phyloP scores from a whole-genome alignment of 2,888 invertebrate species.

The Pollenia angustigena region DNA sequence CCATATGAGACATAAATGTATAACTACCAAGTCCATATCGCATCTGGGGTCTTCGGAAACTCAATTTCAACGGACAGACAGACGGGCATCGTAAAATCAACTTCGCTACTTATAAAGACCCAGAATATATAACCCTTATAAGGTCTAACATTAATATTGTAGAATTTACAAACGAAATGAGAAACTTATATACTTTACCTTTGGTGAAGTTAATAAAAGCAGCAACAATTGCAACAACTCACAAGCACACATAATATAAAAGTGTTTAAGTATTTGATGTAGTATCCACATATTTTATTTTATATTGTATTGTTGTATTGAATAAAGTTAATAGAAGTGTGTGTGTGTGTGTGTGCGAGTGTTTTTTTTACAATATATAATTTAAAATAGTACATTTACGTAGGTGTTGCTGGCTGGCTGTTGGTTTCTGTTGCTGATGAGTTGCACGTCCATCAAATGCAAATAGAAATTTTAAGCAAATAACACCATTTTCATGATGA shows the following conservation, averaged over 20 bases:
- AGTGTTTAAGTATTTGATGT: neutral
- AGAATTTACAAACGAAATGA: too few species aligned
- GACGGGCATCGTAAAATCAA: too few species aligned
- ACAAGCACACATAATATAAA: neutral
- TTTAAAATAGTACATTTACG: constrained; percentile 55
- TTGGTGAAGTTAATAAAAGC: too few species aligned
- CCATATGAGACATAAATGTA: too few species aligned
- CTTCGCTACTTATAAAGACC: too few species aligned
- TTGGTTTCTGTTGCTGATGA: constrained; percentile 52
- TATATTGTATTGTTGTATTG: constrained; percentile 22
- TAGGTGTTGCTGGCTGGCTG: constrained; percentile 40
- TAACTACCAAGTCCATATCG: too few species aligned
- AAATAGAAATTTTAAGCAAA: constrained; percentile 62
- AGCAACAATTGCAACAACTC: constrained; percentile 8
- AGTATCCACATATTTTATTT: constrained; percentile 12
- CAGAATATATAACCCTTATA: too few species aligned
- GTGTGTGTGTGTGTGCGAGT: neutral
- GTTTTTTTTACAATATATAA: constrained; percentile 40
- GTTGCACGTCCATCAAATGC: constrained; percentile 63
- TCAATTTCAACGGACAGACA: too few species aligned
- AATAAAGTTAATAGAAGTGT: neutral
- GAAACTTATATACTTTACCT: too few species aligned
- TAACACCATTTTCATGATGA: constrained; percentile 47
- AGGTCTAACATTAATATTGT: too few species aligned
- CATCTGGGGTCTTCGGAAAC: too few species aligned